phyloP scores from a whole-genome alignment of 64 coral and sea anemone species.

The Pocillopora damicornis region DNA sequence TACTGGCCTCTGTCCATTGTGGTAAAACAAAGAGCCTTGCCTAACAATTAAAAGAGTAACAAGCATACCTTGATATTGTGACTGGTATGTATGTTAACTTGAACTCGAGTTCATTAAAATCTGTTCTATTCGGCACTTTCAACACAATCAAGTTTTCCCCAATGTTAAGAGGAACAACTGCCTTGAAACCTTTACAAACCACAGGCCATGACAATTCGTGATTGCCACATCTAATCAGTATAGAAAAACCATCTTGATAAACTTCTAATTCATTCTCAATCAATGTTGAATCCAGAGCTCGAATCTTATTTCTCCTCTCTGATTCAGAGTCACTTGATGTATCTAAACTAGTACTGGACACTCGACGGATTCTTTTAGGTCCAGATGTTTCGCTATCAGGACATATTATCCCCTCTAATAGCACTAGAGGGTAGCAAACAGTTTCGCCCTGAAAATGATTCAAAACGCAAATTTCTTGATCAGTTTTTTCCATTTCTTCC shows the following conservation, averaged over 20 bases:
- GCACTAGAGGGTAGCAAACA: conserved; percentile 68
- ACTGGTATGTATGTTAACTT: conserved; percentile 50
- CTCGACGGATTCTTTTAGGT: not conserved
- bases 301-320: not conserved
- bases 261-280: not conserved
- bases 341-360: not conserved
- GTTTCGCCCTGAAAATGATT: conserved; percentile 60
- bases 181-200: conserved; percentile 72
- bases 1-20: too few species aligned
- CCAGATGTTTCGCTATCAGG: not conserved
- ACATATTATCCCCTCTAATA: conserved; percentile 60
- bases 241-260: not conserved
- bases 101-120: conserved; percentile 42
- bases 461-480: conserved; percentile 51
- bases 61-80: conserved; percentile 50
- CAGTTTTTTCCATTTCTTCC: not conserved
- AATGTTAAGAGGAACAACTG: conserved; percentile 42
- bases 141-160: conserved; percentile 75
- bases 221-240: not conserved
- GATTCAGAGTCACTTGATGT: conserved; percentile 1
- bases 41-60: not conserved
- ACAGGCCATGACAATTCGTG: conserved; percentile 67
- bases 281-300: not conserved
- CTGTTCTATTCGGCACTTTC: conserved; percentile 13
- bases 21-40: not conserved